phyloP scores from a whole-genome alignment of 2,113 vertebrate genomes.

The Coryphaenoides rupestris region DNA sequence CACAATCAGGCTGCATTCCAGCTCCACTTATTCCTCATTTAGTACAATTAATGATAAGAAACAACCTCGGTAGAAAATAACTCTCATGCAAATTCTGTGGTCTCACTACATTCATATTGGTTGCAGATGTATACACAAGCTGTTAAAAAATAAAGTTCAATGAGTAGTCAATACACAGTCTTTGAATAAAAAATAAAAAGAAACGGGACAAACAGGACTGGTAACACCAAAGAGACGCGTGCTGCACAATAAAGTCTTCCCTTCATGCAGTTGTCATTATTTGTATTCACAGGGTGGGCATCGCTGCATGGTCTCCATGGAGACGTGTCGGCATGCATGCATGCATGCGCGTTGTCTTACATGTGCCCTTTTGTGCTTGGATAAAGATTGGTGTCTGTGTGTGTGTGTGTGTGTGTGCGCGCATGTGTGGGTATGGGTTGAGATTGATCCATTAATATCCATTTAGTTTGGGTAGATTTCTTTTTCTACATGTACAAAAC shows the following conservation, averaged over 20 bases:
- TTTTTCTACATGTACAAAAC: too few species aligned
- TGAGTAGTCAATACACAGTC: constrained; percentile 47
- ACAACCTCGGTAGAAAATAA: constrained; percentile 77
- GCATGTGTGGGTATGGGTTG: background rate
- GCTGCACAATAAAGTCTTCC: constrained; percentile 66
- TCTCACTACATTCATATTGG: constrained; percentile 69
- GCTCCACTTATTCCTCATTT: constrained; percentile 54
- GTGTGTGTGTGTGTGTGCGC: constrained; percentile 30
- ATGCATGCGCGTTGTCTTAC: constrained; percentile 64
- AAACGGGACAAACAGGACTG: constrained; percentile 16
- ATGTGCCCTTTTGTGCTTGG: constrained; percentile 73
- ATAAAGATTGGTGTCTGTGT: constrained; percentile 40
- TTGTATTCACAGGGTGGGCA: constrained; percentile 67
- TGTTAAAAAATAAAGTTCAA: constrained; percentile 41
- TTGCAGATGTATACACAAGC: constrained; percentile 68
- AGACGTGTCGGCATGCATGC: constrained; percentile 63
- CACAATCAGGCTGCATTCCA: constrained; percentile 71
- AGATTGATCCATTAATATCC: too few species aligned
- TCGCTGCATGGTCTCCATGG: constrained; percentile 46
- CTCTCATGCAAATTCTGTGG: constrained; percentile 72
- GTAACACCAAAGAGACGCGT: constrained; percentile 63
- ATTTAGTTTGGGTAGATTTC: too few species aligned
- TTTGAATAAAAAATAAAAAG: constrained; percentile 28
- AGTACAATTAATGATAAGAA: constrained; percentile 70
- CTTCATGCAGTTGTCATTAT: constrained; percentile 71